Base-by-base conservation (phyloP, 2,113 vertebrate species). In the Pithys albifrons region DNA sequence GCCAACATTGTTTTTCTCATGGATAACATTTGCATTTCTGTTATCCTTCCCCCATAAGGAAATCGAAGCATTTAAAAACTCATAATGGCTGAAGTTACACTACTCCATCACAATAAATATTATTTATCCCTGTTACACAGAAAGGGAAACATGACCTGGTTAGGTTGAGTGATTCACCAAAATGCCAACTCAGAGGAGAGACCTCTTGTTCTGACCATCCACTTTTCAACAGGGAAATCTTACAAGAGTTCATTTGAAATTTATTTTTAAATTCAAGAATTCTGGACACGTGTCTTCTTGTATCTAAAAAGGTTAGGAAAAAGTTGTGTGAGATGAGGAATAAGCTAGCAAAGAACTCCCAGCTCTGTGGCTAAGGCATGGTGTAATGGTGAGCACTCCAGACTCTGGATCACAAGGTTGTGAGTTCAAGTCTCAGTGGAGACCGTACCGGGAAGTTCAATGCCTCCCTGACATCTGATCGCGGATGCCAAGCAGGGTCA, bases 1-100 rank as follows among this genome's bases (percentile, higher is more conserved):
- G 83, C 39, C 95, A 80, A 35, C 28, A 49, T 55, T 84, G 73
- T 85, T 64, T 91, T 96, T 88, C 71, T 85, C 62, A 46, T 52
- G 45, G 61, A 67, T 52, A 72, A 62, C 13, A 41, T 85, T 81
- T 92, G 59, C 35, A 41, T 81, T 91, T 95, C 48, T 85, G 57
- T 81, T 66, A 83, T 88, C 25, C 37, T 85, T 95, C 23, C 41
- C 37, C 11, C 25, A 49, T 24, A 70, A 91, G 45, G 27, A 93
- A 84, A 76, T 57, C 17, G 74, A 87, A 94, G 35, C 31, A 76
- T 90, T 92, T 85, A 27, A 85, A 75, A 88, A n/a, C 15, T 35
- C 23, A 5, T 57, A 69, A 54, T 45, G 24, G 28, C 33, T 84
- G 37, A 87, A 94, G 70, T 85, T 87, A 45, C 8, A 24, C n/a